These are phyloP conservation scores for Anabas testudineus DNA, from an alignment of 2,797 vertebrate genomes.

Conservation along the genomic window DNA sequence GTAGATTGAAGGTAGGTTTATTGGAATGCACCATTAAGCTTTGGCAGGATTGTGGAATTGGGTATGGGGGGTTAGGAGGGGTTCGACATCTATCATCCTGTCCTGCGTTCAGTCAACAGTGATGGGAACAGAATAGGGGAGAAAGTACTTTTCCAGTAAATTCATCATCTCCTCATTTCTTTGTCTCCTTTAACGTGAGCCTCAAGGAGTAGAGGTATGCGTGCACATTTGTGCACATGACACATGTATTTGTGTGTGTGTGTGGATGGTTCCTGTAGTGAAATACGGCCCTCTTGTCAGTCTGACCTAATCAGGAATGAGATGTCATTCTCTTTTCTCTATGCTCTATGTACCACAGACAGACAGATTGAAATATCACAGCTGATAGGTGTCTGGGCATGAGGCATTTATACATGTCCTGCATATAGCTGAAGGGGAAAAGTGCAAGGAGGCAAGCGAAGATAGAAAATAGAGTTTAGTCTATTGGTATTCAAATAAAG, in stretches of 20 bases:
- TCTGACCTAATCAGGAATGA: constrained; percentile 72
- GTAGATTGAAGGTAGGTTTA: constrained; percentile 78
- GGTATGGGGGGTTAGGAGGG: constrained; percentile 39
- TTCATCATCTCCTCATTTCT: constrained; percentile 79
- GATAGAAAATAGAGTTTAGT: constrained; percentile 44
- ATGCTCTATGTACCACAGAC: constrained; percentile 31
- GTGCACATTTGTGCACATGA: constrained; percentile 29
- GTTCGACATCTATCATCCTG: constrained; percentile 77
- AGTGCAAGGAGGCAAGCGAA: constrained; percentile 27
- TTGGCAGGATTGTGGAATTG: constrained; percentile 43
- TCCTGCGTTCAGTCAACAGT: constrained; percentile 77
- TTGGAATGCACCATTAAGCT: constrained; percentile 81
- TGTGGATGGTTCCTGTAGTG: constrained; percentile 45
- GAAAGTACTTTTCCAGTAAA: constrained; percentile 77
- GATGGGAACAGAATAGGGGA: constrained; percentile 80
- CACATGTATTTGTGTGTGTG: neutral
- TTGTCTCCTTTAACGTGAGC: constrained; percentile 71
- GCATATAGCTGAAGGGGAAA: constrained; percentile 5
- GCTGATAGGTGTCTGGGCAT: constrained; percentile 34
- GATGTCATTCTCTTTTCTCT: constrained; percentile 62
- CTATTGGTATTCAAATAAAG: constrained; percentile 44
- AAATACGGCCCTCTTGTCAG: constrained; percentile 72
- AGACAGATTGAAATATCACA: constrained; percentile 52
- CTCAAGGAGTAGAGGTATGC: constrained; percentile 40
- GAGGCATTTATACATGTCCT: constrained; percentile 41